Conservation (phyloP, 2,797 vertebrate genomes). For the Sebastolobus alascanus region DNA sequence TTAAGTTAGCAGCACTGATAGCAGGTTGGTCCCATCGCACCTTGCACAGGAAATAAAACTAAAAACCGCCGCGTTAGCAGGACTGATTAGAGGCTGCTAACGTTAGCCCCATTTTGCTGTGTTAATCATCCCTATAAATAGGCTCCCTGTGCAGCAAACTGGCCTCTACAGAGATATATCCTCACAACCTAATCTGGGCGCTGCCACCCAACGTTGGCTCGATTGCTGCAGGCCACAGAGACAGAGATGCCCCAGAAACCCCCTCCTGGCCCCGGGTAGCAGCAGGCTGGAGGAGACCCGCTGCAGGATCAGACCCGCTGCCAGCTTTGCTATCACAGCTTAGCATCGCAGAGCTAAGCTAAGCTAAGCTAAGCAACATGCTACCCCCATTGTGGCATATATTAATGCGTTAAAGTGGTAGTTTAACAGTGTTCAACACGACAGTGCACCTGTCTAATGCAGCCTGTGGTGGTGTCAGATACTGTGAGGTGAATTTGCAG, state of each 20-base stretch:
- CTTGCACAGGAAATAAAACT: conserved; percentile 75
- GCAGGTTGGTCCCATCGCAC: conserved; percentile 59
- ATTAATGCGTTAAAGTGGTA: conserved; percentile 8
- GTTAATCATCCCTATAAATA: conserved; percentile 64
- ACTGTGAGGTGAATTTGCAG: conserved; percentile 7
- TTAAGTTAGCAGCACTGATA: conserved; percentile 36
- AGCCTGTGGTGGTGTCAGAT: conserved; percentile 23
- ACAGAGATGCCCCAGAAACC: conserved; percentile 31
- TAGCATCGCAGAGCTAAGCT: conserved; percentile 66
- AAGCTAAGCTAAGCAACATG: conserved; percentile 70
- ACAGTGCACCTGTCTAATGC: conserved; percentile 42
- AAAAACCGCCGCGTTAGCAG: no score
- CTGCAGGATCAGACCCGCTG: conserved; percentile 48
- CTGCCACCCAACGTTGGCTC: conserved; percentile 21
- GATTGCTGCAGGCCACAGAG: conserved; percentile 27
- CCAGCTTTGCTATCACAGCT: conserved; percentile 60
- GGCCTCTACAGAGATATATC: conserved; percentile 26
- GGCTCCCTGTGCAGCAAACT: conserved; percentile 15
- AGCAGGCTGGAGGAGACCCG: conserved; percentile 39
- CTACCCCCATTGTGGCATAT: conserved; percentile 34
- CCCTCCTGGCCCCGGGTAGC: conserved; percentile 48
- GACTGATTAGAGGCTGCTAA: not conserved
- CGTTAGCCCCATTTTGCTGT: conserved; percentile 45
- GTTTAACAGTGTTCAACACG: not conserved
- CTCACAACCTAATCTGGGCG: conserved; percentile 46